Evolutionary conservation across 30 jellyfish, hydroid and myxozoan genomes (phyloP).

Genomic region (Aurelia sp.): DNA sequence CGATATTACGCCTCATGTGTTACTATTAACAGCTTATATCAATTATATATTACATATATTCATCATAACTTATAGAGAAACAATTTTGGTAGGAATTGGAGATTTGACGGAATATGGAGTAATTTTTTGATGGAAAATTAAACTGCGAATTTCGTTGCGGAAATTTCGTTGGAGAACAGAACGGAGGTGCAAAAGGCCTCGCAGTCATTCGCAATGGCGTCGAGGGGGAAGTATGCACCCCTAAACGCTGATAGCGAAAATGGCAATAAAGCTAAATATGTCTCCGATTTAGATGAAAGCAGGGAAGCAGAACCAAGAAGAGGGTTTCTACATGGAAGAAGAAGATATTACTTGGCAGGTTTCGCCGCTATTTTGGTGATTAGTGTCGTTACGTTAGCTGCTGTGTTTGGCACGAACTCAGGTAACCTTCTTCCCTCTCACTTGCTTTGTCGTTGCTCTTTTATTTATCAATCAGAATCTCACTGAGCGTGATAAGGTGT

Average conservation of each 20-base stretch:
- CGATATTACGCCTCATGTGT: too few relatives aligned
- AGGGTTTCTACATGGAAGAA: conserved; percentile 29
- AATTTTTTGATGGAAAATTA: too few relatives aligned
- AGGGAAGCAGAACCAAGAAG: conserved; percentile 19
- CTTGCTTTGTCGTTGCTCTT: not conserved
- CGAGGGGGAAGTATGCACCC: conserved; percentile 52
- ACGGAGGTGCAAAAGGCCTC: not conserved
- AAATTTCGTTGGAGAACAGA: too few relatives aligned
- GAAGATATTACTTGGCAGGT: conserved; percentile 52
- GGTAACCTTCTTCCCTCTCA: conserved; percentile 5
- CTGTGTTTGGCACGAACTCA: conserved; percentile 63
- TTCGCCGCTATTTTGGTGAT: conserved; percentile 60
- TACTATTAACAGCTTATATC: too few relatives aligned
- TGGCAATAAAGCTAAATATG: conserved; percentile 33
- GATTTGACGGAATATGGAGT: too few relatives aligned
- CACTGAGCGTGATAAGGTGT: not conserved
- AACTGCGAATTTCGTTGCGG: too few relatives aligned
- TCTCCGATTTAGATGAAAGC: conserved; percentile 43
- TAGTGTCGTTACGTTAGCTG: conserved; percentile 59
- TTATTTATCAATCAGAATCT: not conserved
- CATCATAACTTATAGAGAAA: too few relatives aligned
- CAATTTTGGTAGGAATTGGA: too few relatives aligned
- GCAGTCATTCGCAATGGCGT: conserved; percentile 18
- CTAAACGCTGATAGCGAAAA: conserved; percentile 28
- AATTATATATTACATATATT: too few relatives aligned